Evolutionary conservation across 2,888 invertebrate species (phyloP).

Genomic region (Orthosia incerta): DNA sequence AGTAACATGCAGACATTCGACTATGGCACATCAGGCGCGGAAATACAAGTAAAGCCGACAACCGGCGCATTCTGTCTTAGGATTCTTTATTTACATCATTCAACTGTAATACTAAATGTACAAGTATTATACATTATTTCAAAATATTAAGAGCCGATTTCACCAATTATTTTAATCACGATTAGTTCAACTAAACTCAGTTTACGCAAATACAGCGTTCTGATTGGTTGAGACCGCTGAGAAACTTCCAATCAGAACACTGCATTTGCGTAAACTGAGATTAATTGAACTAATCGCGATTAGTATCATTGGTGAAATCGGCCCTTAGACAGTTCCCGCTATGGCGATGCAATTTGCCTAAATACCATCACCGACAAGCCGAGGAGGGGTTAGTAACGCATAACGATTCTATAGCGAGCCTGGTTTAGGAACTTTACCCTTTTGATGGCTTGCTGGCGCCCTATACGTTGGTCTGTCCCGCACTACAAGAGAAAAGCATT

Average conservation of each 20-base stretch:
- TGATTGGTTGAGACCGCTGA: too few relatives aligned
- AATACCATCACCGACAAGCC: slow-evolving; percentile 85
- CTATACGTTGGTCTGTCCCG: slow-evolving; percentile 84
- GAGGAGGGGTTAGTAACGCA: slow-evolving; percentile 83
- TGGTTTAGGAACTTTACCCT: slow-evolving; percentile 87
- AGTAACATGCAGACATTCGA: slow-evolving; percentile 68
- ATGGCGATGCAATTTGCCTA: slow-evolving; percentile 82
- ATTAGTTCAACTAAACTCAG: too few relatives aligned
- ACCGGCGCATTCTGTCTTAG: slow-evolving; percentile 80
- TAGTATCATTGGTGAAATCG: too few relatives aligned
- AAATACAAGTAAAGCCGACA: slow-evolving; percentile 65
- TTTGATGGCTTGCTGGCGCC: slow-evolving; percentile 87
- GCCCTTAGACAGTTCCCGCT: slow-evolving; percentile 85
- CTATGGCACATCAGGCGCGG: slow-evolving; percentile 65
- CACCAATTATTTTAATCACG: too few relatives aligned
- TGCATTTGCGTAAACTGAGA: too few relatives aligned
- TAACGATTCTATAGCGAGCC: slow-evolving; percentile 80
- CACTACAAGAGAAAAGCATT: slow-evolving; percentile 89
- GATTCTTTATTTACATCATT: slow-evolving; percentile 73
- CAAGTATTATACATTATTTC: slow-evolving; percentile 51
- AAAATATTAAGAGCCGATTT: slow-evolving; percentile 71
- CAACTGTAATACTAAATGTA: slow-evolving; percentile 49
- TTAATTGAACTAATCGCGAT: too few relatives aligned
- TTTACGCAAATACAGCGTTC: too few relatives aligned
- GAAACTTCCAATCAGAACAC: too few relatives aligned